Evolutionary conservation across 64 coral and sea anemone genomes (phyloP), one percentile per base, ranked within the genome.

Genomic region (Porites lutea): DNA sequence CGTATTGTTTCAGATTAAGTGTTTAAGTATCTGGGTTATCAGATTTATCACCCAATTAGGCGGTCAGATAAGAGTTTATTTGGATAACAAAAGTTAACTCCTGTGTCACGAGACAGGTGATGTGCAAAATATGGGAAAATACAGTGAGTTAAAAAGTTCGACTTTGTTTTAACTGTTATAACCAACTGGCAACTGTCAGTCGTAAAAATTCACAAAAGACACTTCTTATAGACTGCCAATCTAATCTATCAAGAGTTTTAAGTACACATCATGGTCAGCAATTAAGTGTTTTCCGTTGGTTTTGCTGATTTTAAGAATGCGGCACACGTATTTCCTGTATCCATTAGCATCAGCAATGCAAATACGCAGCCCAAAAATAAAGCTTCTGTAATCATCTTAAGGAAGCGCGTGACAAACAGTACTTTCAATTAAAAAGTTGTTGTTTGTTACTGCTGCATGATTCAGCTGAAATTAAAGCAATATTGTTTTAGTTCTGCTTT

Each of bases 381-480:
- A 46, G 73, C 48, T 76, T 76, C n/a, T 76, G 46, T 76, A 76
- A 76, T 76, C 46, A 76, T 19, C 73, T 51, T 18, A 76, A 15
- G 6, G 6, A 18, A 76, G 73, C 73, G 73, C 73, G 73, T 76
- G 73, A 76, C 73, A 14, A 15, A 2, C 73, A 51, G 15, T 50
- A 51, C 13, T 76, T 51, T 16, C 6, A 2, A 14, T 14, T 45
- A 14, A 13, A 13, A 74, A 76, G 37, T 74, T 19, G 45, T 48
- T 19, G 46, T 51, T 76, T 76, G 48, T 52, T 51, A 76, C n/a
- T 19, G 47, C 73, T 50, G 19, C 46, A 45, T 8, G 48, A 4
- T 47, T 27, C 21, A 70, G 66, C 66, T 70, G 66, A 23, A 21
- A 57, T 57, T 57, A 57, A 9, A 57, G 7, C 54, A 57, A 55